These are phyloP conservation scores for Acanthopagrus latus DNA, from an alignment of 2,797 vertebrate species.

Conservation along the genomic window DNA sequence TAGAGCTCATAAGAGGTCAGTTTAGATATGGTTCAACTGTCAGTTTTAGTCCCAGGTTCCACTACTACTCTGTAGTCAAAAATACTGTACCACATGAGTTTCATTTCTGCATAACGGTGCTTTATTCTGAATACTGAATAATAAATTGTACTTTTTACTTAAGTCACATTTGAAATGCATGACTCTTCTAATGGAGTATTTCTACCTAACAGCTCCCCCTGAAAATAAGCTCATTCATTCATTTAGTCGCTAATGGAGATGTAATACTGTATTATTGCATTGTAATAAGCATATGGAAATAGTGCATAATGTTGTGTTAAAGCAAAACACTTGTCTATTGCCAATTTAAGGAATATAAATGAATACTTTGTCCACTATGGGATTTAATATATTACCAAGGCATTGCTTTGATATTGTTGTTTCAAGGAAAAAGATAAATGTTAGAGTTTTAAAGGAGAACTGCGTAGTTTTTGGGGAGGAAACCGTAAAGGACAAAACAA, in stretches of 20 bases:
- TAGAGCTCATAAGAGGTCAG: background rate
- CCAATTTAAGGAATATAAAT: too few species aligned
- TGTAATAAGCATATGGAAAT: too few species aligned
- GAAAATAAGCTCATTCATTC: background rate
- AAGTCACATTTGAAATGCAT: background rate
- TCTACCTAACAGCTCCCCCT: background rate
- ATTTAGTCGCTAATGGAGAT: too few species aligned
- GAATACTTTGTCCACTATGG: background rate
- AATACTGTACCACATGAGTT: too few species aligned
- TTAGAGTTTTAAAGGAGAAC: background rate
- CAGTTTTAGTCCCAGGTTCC: background rate
- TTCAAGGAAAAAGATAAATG: background rate
- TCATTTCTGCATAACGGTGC: background rate
- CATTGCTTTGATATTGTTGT: background rate
- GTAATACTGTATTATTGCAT: too few species aligned
- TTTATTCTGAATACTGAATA: background rate
- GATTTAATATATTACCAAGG: background rate
- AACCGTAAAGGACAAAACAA: too few species aligned
- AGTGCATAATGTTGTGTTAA: too few species aligned
- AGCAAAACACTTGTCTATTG: too few species aligned
- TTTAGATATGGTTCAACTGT: slow-evolving; percentile 3
- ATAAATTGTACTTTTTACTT: background rate
- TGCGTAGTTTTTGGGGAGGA: too few species aligned
- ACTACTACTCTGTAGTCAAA: too few species aligned
- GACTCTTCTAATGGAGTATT: background rate